Conservation (phyloP, 2,113 vertebrate genomes). For the Stegastes partitus region DNA sequence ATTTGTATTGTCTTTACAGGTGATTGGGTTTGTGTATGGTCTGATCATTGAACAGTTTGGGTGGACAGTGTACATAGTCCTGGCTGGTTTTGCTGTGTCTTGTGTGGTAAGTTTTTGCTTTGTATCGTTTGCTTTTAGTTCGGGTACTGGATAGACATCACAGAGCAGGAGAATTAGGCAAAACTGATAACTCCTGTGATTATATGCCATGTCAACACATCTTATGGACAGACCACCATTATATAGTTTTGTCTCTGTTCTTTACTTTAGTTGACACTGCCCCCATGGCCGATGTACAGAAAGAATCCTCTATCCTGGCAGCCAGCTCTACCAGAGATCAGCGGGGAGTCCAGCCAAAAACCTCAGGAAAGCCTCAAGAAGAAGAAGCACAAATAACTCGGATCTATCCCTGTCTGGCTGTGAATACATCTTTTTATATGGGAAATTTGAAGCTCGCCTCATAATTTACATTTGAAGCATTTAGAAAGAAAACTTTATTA, state of each 20-base stretch:
- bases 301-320: slow-evolving; percentile 93
- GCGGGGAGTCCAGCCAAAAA: slow-evolving; percentile 88
- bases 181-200: background rate
- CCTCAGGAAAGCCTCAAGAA: slow-evolving; percentile 90
- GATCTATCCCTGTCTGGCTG: background rate
- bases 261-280: slow-evolving; percentile 90
- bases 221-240: background rate
- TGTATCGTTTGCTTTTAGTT: background rate
- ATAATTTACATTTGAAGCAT: slow-evolving; percentile 16
- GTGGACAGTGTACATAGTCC: slow-evolving; percentile 96
- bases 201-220: background rate
- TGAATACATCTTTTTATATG: slow-evolving; percentile 49
- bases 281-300: slow-evolving; percentile 97
- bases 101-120: slow-evolving; percentile 90
- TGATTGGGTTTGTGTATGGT: slow-evolving; percentile 94
- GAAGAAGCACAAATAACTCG: slow-evolving; percentile 93
- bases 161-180: too few species aligned
- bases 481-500: slow-evolving; percentile 36
- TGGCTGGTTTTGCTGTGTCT: slow-evolving; percentile 93
- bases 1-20: slow-evolving; percentile 77
- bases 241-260: background rate
- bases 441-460: slow-evolving; percentile 20
- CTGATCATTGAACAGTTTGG: slow-evolving; percentile 95
- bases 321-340: slow-evolving; percentile 86
- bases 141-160: background rate